Evolutionary conservation across 2,797 vertebrate species (phyloP), one percentile per base, ranked within the genome.

Genomic region (Neopelma chrysocephalum): DNA sequence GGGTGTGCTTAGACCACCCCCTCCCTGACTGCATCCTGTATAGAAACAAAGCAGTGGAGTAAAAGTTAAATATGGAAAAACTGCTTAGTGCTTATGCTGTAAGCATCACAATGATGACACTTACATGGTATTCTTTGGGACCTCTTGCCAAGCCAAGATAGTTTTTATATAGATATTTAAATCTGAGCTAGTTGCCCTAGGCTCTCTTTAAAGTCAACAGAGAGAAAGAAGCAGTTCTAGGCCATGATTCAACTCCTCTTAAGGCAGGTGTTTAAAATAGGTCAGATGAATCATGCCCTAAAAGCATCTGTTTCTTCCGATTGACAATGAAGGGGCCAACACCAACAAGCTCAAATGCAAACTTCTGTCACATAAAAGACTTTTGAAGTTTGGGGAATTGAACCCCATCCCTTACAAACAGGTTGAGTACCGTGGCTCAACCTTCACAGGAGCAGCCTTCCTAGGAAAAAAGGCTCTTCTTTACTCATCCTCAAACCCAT

Each of bases 231-330:
- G 56, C 60, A 62, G 47, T 90, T 93, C 88, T 72, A 89, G 83
- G 86, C n/a, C 76, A 84, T 90, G 93, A 97, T 95, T 97, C 93
- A 96, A 87, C 78, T 82, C 27, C 66, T 82, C 87, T 80, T 88
- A 75, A 94, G 88, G 87, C 85, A 94, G 38, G 17, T 81, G 31
- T 79, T 96, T 54, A 93, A 95, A 96, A 91, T 29, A 93, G 88
- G 95, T 83, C 88, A 95, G 73, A 87, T 96, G 92, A 97, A 89
- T 96, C 96, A 96, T 76, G n/a, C 51, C 80, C 80, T 79, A 82
- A 95, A 93, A 93, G 51, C 77, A 73, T 89, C 73, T 77, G 36
- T 84, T 95, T 96, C 93, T 92, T 93, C 89, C 83, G 58, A 72
- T 34, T 69, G 87, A 93, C 75, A 87, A 51, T 1, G 1, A 77